Conservation (phyloP, 2,888 invertebrate species). For the Cyclophora punctaria region DNA sequence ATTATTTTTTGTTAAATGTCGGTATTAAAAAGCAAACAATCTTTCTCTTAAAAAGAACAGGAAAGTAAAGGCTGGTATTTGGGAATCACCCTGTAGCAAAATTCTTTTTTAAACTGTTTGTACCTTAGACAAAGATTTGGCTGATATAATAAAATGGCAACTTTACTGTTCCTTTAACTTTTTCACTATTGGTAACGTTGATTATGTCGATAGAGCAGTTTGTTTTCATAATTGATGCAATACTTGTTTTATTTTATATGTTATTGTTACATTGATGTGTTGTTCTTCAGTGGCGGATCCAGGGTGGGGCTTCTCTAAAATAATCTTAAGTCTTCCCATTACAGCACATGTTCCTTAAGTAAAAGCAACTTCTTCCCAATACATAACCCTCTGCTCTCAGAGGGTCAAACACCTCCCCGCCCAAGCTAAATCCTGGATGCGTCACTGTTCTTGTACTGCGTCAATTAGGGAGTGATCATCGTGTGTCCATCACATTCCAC, state of each 20-base stretch:
- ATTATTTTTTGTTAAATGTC: not conserved
- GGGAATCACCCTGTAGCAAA: slow-evolving; percentile 14
- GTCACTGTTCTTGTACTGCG: slow-evolving; percentile 37
- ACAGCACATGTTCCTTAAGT: too few relatives aligned
- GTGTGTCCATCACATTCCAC: slow-evolving; percentile 42
- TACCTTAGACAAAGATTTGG: slow-evolving; percentile 9
- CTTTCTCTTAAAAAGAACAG: slow-evolving; percentile 39
- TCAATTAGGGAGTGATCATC: slow-evolving; percentile 44
- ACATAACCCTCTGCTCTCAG: too few relatives aligned
- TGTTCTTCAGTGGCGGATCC: slow-evolving; percentile 2
- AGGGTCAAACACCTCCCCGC: too few relatives aligned
- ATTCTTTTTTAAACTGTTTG: not conserved
- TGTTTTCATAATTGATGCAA: slow-evolving; percentile 34
- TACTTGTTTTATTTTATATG: slow-evolving; percentile 29
- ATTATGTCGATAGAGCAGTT: slow-evolving; percentile 13
- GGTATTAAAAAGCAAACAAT: slow-evolving; percentile 37
- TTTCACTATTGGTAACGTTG: slow-evolving; percentile 14
- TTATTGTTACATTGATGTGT: slow-evolving; percentile 25
- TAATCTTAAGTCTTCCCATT: too few relatives aligned
- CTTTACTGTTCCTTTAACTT: slow-evolving; percentile 48
- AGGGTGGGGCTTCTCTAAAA: too few relatives aligned
- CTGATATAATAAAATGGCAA: slow-evolving; percentile 22
- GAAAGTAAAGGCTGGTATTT: slow-evolving; percentile 36
- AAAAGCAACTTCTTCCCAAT: too few relatives aligned
- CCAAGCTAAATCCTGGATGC: too few relatives aligned